Percentiles rank a stretch among this genome's conserved stretches.
phyloP scores from a whole-genome alignment of 1,140 invertebrate genomes.

The Rhysida immarginata region DNA sequence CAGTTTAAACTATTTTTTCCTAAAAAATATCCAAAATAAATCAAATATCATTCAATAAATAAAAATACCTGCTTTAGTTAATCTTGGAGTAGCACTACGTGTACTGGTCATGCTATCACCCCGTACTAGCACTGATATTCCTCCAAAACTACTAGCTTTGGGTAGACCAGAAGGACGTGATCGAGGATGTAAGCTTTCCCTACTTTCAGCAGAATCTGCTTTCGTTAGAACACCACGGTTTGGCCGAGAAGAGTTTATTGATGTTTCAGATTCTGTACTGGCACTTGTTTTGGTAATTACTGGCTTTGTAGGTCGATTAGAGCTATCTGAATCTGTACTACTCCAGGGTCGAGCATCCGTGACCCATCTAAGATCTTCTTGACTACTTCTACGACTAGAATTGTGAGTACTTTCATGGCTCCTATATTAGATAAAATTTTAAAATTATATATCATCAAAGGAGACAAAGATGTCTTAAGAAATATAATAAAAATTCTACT shows the following conservation, averaged over 20 bases:
- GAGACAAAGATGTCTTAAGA: too few species aligned
- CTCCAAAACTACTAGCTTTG: conserved; percentile 20
- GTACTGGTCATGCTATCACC: conserved; percentile 11
- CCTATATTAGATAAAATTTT: too few species aligned
- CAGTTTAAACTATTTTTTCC: too few species aligned
- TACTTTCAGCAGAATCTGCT: conserved; percentile 1
- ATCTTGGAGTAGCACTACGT: conserved; percentile 13
- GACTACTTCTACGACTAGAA: conserved; percentile 24
- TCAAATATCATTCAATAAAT: not conserved
- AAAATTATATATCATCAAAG: too few species aligned
- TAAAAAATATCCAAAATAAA: too few species aligned
- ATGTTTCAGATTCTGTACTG: conserved; percentile 8
- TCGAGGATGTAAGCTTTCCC: not conserved
- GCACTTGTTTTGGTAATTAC: conserved; percentile 11
- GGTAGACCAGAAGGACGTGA: conserved; percentile 6
- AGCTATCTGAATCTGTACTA: conserved; percentile 30
- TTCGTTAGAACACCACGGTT: not conserved
- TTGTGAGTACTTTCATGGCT: conserved; percentile 20
- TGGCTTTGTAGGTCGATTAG: conserved; percentile 13
- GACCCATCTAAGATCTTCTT: conserved; percentile 28
- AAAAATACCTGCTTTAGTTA: conserved; percentile 17
- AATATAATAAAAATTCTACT: too few species aligned
- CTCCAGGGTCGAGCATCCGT: conserved; percentile 27
- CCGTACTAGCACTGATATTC: conserved; percentile 15
- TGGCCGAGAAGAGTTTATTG: not conserved